Evolutionary conservation across 1,140 invertebrate genomes (phyloP).

Genomic region (Cyclargus thomasi): DNA sequence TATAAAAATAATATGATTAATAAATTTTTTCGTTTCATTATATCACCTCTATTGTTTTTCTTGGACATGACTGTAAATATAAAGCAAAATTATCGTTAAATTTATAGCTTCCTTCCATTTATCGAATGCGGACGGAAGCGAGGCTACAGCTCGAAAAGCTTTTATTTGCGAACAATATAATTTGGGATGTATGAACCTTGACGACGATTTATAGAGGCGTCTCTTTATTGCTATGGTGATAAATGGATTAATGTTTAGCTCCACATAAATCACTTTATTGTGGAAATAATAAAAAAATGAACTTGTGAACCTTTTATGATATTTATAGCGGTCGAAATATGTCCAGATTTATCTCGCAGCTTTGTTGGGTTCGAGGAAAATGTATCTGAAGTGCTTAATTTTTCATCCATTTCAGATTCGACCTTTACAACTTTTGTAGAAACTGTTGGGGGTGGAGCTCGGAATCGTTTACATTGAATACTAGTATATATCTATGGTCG

Average conservation of each 20-base stretch:
- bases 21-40: no score
- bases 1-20: no score
- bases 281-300: slow-evolving; percentile 1
- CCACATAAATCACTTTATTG: background rate
- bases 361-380: background rate
- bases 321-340: slow-evolving; percentile 1
- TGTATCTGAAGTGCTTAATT: background rate
- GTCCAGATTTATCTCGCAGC: background rate
- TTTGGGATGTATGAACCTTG: background rate
- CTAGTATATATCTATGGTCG: no score
- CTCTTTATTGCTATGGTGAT: background rate
- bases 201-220: background rate
- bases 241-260: slow-evolving; percentile 3
- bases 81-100: background rate
- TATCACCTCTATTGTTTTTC: no score
- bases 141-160: background rate
- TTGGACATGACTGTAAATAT: no score
- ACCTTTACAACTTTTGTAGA: no score
- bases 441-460: no score
- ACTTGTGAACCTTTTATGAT: slow-evolving; percentile 1
- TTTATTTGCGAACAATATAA: slow-evolving; percentile 1
- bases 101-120: background rate
- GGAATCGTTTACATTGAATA: no score
- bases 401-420: background rate
- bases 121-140: background rate